A percentile compares a stretch with the other conserved stretches of the same genome.
These are phyloP conservation scores for Rhyzopertha dominica DNA, from an alignment of 1,140 invertebrate species.

Conservation along the genomic window DNA sequence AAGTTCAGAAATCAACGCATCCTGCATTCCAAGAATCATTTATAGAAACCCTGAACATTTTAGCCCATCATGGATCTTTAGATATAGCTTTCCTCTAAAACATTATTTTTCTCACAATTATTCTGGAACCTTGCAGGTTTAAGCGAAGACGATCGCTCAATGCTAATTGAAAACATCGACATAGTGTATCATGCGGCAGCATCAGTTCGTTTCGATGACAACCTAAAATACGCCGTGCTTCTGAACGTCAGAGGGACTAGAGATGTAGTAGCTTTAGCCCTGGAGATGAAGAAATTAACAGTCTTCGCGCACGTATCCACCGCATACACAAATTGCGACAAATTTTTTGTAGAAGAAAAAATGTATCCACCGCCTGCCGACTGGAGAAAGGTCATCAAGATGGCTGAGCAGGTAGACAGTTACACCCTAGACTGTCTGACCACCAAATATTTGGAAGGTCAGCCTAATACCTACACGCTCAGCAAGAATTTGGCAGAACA, in stretches of 20 bases:
- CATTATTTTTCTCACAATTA: too few relatives aligned
- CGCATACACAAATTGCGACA: constrained; percentile 70
- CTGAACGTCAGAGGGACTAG: constrained; percentile 52
- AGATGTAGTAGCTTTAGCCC: constrained; percentile 50
- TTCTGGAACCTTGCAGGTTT: too few relatives aligned
- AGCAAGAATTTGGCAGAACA: constrained; percentile 78
- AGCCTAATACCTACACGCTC: constrained; percentile 85
- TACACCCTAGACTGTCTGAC: constrained; percentile 61
- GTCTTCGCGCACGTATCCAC: constrained; percentile 75
- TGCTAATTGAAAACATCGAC: constrained; percentile 64
- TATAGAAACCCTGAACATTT: too few relatives aligned
- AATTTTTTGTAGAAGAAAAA: constrained; percentile 62
- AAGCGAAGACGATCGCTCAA: constrained; percentile 47
- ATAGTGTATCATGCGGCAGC: constrained; percentile 91
- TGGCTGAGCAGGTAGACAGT: constrained; percentile 73
- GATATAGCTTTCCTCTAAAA: too few relatives aligned
- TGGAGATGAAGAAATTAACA: constrained; percentile 54
- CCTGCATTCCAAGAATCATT: too few relatives aligned
- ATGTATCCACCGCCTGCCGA: constrained; percentile 80
- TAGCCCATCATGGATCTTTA: too few relatives aligned
- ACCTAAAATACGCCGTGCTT: constrained; percentile 53
- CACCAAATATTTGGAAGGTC: constrained; percentile 61
- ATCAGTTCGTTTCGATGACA: constrained; percentile 79
- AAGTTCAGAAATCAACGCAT: too few relatives aligned
- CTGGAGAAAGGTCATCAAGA: constrained; percentile 77